phyloP scores from a whole-genome alignment of 2,797 vertebrate genomes.

The Cheirogaleus major region DNA sequence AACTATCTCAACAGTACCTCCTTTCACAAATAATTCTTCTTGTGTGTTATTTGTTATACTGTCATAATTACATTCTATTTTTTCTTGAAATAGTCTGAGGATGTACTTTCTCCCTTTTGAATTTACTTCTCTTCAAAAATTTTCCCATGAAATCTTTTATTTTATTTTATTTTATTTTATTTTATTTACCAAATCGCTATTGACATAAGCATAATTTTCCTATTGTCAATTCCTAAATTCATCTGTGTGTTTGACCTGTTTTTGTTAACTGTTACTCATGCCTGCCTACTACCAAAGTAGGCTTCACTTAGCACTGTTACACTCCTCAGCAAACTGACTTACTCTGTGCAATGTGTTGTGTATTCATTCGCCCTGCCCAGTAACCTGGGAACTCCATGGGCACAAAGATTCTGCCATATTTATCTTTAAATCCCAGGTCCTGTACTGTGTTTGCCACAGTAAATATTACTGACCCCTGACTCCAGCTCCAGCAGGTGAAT shows the following conservation, averaged over 20 bases:
- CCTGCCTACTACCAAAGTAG: not conserved
- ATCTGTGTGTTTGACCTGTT: not conserved
- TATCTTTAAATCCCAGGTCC: not conserved
- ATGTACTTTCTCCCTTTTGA: not conserved
- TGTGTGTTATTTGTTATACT: not conserved
- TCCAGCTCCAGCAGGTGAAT: not conserved
- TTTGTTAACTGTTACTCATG: not conserved
- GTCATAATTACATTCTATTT: not conserved
- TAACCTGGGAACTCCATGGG: not conserved
- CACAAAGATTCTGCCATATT: not conserved
- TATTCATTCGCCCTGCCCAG: not conserved
- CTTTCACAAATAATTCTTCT: not conserved
- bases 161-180: no score
- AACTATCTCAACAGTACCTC: not conserved
- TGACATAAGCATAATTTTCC: not conserved
- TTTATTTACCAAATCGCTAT: not conserved
- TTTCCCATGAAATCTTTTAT: not conserved
- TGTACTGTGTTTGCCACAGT: not conserved
- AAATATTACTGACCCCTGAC: not conserved
- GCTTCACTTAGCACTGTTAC: not conserved
- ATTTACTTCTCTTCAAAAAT: not conserved
- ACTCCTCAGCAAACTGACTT: accelerated
- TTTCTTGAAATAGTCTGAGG: not conserved
- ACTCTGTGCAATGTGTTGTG: not conserved
- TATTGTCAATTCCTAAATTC: not conserved